These are phyloP conservation scores for Sparus aurata DNA, from an alignment of 2,797 vertebrate genomes.

Conservation along the genomic window DNA sequence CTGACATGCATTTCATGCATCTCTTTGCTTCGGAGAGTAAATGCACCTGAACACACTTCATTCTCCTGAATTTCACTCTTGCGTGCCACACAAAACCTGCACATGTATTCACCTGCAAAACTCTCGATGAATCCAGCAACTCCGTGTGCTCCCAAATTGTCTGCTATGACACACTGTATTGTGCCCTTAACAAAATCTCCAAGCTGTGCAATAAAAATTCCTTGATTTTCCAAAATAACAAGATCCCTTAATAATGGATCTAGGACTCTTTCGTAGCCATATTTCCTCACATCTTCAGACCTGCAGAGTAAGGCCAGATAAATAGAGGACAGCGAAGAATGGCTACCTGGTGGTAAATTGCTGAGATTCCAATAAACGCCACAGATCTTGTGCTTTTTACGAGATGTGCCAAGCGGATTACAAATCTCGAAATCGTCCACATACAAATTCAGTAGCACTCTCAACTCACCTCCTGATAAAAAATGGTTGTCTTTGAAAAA, in stretches of 20 bases:
- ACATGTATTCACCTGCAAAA: background rate
- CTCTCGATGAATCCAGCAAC: no score
- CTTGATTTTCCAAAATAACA: no score
- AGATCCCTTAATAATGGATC: no score
- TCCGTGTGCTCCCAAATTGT: no score
- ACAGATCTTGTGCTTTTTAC: background rate
- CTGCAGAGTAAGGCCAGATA: constrained; percentile 14
- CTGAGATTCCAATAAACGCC: background rate
- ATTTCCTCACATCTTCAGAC: constrained; percentile 4
- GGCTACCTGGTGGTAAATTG: no score
- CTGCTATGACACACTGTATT: no score
- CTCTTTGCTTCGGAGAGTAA: no score
- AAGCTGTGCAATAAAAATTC: no score
- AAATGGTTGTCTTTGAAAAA: constrained; percentile 3
- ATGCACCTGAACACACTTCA: background rate
- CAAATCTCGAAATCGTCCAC: background rate
- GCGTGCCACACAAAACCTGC: background rate
- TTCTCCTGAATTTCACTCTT: constrained; percentile 6
- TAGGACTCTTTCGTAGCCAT: background rate
- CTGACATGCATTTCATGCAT: no score
- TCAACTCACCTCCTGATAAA: background rate
- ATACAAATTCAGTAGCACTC: background rate
- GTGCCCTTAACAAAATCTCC: no score
- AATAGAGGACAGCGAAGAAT: constrained; percentile 11
- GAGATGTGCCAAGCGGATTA: constrained; percentile 2